These are phyloP conservation scores for Ahaetulla prasina DNA, from an alignment of 2,113 vertebrate genomes.

Conservation along the genomic window DNA sequence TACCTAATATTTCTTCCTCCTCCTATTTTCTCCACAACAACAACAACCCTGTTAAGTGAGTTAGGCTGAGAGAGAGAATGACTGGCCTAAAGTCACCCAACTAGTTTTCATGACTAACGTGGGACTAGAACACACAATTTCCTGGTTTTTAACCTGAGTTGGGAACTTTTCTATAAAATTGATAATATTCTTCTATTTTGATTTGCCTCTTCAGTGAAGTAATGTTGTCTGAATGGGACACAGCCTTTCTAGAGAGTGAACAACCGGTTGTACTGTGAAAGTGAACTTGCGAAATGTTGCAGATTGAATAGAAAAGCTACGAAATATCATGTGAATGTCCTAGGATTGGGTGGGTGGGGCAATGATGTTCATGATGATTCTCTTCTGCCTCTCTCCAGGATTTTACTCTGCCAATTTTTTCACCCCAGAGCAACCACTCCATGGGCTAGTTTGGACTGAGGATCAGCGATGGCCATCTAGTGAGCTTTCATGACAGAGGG, in stretches of 20 bases:
- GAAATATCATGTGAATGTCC: neutral
- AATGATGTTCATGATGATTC: neutral
- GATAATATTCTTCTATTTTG: neutral
- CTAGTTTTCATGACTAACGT: neutral
- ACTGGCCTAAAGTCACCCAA: neutral
- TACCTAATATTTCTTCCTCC: neutral
- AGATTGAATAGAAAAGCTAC: neutral
- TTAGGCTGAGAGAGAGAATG: neutral
- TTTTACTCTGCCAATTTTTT: neutral
- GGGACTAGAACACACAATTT: neutral
- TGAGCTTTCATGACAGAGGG: neutral
- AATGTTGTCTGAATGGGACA: neutral
- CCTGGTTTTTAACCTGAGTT: neutral
- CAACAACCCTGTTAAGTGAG: neutral
- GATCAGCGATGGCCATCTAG: neutral
- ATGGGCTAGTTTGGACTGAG: neutral
- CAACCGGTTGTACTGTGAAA: neutral
- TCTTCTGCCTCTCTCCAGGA: neutral
- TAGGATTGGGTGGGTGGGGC: no score
- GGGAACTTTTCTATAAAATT: neutral
- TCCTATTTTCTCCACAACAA: neutral
- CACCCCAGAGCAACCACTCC: neutral
- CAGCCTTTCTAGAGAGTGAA: neutral
- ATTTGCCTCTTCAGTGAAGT: neutral
- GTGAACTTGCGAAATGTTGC: neutral